Conservation (phyloP, 2,113 vertebrate genomes). For the Pygoscelis antarcticus region DNA sequence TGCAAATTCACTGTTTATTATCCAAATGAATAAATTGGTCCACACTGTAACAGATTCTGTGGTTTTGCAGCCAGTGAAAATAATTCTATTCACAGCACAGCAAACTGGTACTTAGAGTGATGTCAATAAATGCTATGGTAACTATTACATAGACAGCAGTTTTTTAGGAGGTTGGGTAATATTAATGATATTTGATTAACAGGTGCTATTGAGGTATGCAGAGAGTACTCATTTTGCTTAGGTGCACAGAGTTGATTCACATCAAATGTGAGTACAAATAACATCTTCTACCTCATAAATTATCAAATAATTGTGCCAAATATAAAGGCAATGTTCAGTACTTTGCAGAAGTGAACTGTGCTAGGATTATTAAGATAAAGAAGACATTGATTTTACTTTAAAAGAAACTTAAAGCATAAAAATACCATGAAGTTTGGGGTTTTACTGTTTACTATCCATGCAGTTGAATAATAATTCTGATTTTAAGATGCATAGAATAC, state of each 20-base stretch:
- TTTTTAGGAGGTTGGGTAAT: not conserved
- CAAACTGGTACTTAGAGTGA: not conserved
- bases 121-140: not conserved
- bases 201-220: not conserved
- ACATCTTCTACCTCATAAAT: not conserved
- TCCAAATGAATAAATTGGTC: not conserved
- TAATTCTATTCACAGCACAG: not conserved
- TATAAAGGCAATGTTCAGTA: not conserved
- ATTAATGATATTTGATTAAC: not conserved
- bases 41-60: not conserved
- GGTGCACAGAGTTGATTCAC: not conserved
- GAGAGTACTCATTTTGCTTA: not conserved
- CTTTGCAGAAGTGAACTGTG: not conserved
- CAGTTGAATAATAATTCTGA: not conserved
- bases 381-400: not conserved
- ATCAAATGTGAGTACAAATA: not conserved
- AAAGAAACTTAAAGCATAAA: not conserved
- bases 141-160: not conserved
- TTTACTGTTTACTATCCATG: not conserved
- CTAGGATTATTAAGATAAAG: not conserved
- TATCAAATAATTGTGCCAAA: not conserved
- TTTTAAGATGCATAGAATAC: not conserved
- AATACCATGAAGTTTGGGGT: not conserved
- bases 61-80: not conserved
- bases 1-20: not conserved